Conservation (phyloP, 1,140 invertebrate species). For the Cydia fagiglandana region DNA sequence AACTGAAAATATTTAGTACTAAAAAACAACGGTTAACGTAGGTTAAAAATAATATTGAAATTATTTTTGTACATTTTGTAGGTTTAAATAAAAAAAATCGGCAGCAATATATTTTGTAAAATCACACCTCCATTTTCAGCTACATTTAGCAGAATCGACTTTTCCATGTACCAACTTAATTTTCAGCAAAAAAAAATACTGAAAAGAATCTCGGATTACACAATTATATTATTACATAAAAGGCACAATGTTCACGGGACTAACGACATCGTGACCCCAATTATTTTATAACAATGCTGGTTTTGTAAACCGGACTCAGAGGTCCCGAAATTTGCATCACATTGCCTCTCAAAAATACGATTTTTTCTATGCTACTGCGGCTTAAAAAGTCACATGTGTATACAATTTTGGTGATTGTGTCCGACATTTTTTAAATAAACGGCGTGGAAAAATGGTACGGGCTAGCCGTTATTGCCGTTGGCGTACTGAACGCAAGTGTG, state of each 20-base stretch:
- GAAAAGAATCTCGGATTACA: conserved; percentile 40
- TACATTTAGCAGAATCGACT: conserved; percentile 28
- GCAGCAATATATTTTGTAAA: too few species aligned
- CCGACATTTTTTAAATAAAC: neutral
- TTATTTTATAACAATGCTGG: conserved; percentile 71
- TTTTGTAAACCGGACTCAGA: conserved; percentile 57
- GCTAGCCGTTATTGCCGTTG: neutral
- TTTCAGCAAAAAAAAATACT: conserved; percentile 36
- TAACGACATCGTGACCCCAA: conserved; percentile 62
- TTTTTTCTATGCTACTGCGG: conserved; percentile 56
- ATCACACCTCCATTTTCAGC: too few species aligned
- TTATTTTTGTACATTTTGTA: neutral
- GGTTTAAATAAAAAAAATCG: neutral
- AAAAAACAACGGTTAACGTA: too few species aligned
- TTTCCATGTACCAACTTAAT: conserved; percentile 39
- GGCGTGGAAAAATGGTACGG: neutral
- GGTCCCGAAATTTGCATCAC: conserved; percentile 70
- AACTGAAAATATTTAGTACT: too few species aligned
- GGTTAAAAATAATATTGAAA: neutral
- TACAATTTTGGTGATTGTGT: neutral
- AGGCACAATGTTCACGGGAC: conserved; percentile 48
- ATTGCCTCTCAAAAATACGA: conserved; percentile 59
- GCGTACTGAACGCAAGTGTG: neutral
- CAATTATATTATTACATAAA: conserved; percentile 42
- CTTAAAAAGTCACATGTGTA: neutral